Evolutionary conservation across 2,888 invertebrate species (phyloP).

Genomic region (Alentia gelatinosa): DNA sequence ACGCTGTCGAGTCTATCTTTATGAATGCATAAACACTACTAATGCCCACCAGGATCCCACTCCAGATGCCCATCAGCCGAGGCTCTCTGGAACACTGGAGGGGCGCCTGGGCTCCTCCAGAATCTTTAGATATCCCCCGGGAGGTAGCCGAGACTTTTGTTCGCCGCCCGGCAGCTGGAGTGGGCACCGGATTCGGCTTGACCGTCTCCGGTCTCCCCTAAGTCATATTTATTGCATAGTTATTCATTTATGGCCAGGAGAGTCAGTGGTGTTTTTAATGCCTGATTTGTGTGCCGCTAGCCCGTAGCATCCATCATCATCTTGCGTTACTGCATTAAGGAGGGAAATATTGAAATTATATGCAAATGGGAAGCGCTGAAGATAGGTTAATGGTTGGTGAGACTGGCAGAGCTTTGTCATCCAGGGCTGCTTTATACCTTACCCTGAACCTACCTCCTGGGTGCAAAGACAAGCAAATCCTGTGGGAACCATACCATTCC

Average conservation of each 20-base stretch:
- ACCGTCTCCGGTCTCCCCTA: background rate
- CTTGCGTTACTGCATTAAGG: slow-evolving; percentile 33
- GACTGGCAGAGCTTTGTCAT: background rate
- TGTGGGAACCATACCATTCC: background rate
- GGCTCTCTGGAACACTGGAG: background rate
- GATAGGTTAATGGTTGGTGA: slow-evolving; percentile 12
- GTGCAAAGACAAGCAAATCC: background rate
- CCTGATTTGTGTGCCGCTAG: slow-evolving; percentile 14
- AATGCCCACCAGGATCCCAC: background rate
- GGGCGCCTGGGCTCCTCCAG: background rate
- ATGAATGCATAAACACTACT: slow-evolving; percentile 10
- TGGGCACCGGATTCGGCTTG: background rate
- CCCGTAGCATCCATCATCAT: background rate
- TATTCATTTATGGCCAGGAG: background rate
- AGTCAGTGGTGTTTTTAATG: slow-evolving; percentile 40
- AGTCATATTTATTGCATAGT: slow-evolving; percentile 31
- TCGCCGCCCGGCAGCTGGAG: background rate
- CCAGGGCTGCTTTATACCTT: background rate
- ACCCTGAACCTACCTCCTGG: background rate
- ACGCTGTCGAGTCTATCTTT: background rate
- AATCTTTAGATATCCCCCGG: slow-evolving; percentile 21
- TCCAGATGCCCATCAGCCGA: background rate
- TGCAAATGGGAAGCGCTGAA: slow-evolving; percentile 35
- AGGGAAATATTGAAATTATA: slow-evolving; percentile 31
- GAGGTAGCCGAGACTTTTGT: slow-evolving; percentile 10